These are phyloP conservation scores for Drosophila pseudoobscura DNA, from an alignment of 1,140 invertebrate species.

Conservation along the genomic window DNA sequence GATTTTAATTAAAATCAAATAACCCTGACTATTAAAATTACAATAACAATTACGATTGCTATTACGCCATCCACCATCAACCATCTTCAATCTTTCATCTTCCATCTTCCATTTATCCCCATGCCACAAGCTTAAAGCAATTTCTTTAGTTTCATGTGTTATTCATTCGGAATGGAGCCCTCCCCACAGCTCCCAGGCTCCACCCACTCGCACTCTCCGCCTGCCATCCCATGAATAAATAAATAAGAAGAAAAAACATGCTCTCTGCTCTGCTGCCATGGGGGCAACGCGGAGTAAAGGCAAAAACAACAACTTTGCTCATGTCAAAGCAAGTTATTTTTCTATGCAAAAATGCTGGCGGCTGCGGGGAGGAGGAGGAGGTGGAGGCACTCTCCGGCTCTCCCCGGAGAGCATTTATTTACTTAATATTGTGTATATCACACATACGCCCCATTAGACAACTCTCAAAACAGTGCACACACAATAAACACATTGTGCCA, in stretches of 20 bases:
- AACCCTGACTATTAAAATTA: no score
- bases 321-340: slow-evolving; percentile 56
- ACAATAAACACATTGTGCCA: slow-evolving; percentile 64
- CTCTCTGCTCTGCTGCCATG: no score
- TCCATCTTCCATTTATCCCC: no score
- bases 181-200: slow-evolving; percentile 1
- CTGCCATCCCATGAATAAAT: background rate
- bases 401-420: slow-evolving; percentile 60
- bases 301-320: slow-evolving; percentile 21
- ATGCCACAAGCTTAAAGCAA: slow-evolving; percentile 20
- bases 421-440: slow-evolving; percentile 66
- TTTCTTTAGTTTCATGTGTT: slow-evolving; percentile 43
- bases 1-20: no score
- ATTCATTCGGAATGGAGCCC: slow-evolving; percentile 30
- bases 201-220: background rate
- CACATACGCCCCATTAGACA: slow-evolving; percentile 74
- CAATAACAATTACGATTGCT: no score
- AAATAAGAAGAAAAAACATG: slow-evolving; percentile 15
- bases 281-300: background rate
- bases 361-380: no score
- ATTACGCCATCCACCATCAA: no score
- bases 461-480: slow-evolving; percentile 40
- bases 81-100: no score
- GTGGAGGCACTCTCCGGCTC: background rate
- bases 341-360: slow-evolving; percentile 46